Conservation (phyloP, 2,113 vertebrate genomes). For the Scomber scombrus region DNA sequence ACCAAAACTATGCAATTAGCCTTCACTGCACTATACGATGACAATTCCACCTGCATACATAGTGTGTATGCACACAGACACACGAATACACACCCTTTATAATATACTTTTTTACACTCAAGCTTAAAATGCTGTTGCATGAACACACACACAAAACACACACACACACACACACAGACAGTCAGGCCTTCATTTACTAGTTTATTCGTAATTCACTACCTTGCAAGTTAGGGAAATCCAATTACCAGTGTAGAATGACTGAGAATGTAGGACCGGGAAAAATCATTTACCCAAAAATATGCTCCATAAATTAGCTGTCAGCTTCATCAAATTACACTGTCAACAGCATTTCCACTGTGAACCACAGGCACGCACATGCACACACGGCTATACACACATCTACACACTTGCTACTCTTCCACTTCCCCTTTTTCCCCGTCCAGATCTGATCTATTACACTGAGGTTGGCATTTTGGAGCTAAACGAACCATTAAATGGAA, state of each 20-base stretch:
- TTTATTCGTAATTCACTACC: slow-evolving; percentile 71
- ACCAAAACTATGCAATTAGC: slow-evolving; percentile 74
- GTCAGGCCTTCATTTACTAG: slow-evolving; percentile 64
- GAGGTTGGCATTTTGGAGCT: slow-evolving; percentile 69
- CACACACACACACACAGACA: slow-evolving; percentile 10
- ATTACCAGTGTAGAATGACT: slow-evolving; percentile 75
- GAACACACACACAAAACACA: slow-evolving; percentile 4
- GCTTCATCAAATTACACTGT: slow-evolving; percentile 81
- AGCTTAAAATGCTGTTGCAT: not conserved
- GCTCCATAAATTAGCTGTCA: slow-evolving; percentile 86
- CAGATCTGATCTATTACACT: slow-evolving; percentile 69
- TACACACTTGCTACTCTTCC: slow-evolving; percentile 30
- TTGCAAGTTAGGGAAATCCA: slow-evolving; percentile 75
- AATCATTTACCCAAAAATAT: slow-evolving; percentile 83
- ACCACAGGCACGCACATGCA: slow-evolving; percentile 9
- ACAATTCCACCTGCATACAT: slow-evolving; percentile 17
- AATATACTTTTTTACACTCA: slow-evolving; percentile 19
- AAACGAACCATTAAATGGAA: slow-evolving; percentile 84
- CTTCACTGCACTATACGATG: slow-evolving; percentile 47
- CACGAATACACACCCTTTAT: slow-evolving; percentile 13
- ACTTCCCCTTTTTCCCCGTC: slow-evolving; percentile 31
- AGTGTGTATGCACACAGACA: not conserved
- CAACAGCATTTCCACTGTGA: slow-evolving; percentile 66
- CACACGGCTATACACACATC: slow-evolving; percentile 20
- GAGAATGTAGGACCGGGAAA: slow-evolving; percentile 65